A percentile compares a stretch with the other conserved stretches of the same genome.
phyloP scores from a whole-genome alignment of 2,888 invertebrate species.

The Drosophila engyochracea region DNA sequence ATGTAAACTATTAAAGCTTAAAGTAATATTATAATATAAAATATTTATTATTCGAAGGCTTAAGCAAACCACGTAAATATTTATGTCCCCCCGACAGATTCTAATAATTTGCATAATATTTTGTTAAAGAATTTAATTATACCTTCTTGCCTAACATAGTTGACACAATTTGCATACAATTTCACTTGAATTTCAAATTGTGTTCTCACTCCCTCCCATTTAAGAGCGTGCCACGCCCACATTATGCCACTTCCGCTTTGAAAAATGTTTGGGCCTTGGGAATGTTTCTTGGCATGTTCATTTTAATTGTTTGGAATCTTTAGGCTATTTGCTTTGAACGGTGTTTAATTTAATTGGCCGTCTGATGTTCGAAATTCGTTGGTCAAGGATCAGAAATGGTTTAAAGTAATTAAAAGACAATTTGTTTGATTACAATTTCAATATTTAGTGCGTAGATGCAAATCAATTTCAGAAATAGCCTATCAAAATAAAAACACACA shows the following conservation, averaged over 20 bases:
- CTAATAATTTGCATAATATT: conserved; percentile 69
- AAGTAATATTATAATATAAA: neutral
- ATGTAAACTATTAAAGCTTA: neutral
- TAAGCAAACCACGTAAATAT: neutral
- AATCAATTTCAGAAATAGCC: conserved; percentile 25
- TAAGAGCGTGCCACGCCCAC: conserved; percentile 27
- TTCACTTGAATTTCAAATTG: conserved; percentile 49
- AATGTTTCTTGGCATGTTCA: conserved; percentile 34
- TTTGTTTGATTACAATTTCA: conserved; percentile 21
- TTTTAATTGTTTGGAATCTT: conserved; percentile 39
- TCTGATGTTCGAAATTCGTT: conserved; percentile 13
- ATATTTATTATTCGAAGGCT: neutral
- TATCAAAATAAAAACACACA: conserved; percentile 24
- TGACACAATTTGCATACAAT: conserved; percentile 71
- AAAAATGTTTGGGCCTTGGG: neutral
- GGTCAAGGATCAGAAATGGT: conserved; percentile 31
- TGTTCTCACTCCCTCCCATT: neutral
- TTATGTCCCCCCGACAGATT: neutral
- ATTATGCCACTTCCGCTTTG: conserved; percentile 13
- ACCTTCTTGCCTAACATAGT: conserved; percentile 57
- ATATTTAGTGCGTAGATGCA: conserved; percentile 11
- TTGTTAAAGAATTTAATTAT: conserved; percentile 72
- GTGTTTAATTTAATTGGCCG: conserved; percentile 41
- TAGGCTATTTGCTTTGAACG: conserved; percentile 15
- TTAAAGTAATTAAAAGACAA: conserved; percentile 24